Evolutionary conservation across 1,140 invertebrate genomes (phyloP), one percentile per base, ranked within the genome.

Genomic region (Ctenoplectra terminalis): DNA sequence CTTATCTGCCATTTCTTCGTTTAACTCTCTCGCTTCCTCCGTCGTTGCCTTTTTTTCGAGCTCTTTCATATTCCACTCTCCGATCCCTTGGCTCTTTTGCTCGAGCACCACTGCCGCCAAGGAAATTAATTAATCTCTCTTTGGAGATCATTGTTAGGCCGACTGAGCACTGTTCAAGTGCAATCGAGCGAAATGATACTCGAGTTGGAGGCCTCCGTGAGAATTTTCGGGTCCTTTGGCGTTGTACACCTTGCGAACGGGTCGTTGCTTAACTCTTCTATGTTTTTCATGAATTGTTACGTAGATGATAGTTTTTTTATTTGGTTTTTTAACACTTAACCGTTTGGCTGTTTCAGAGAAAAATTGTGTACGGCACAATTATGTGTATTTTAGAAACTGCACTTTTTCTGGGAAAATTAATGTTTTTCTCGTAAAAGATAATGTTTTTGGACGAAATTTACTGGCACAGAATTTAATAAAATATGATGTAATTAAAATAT

Each of bases 1-100:
- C 88, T 90, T 90, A 90, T 90, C 88, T 90, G 77, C 64, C 82
- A 63, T 52, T 81, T 88, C 87, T 89, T 81, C 82, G 85, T 82
- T 84, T 83, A 84, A 88, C 83, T 77, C 70, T 81, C 56, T 63
- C 66, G 48, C 46, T 84, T 69, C 58, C 64, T 74, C 54, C 50
- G 1, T 23, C 40, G 46, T 40, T 64, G 48, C 37, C 50, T 63
- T 81, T 60, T 76, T 69, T 52, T n/a, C 61, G n/a, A 9, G 61
- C 71, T 54, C 2, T 66, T 71, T 64, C 58, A 17, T 79, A 29
- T 46, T n/a, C 54, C 31, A 11, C 2, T 23, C 74, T 20, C 43
- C 13, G 26, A 8, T 13, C 20, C 11, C 9, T 43, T 43, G n/a
- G 17, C 23, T 43, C 29, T 29, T n/a, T 56, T 5, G 1, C 52